A percentile compares a stretch with the other conserved stretches of the same genome.
These are phyloP conservation scores for Malurus elegans DNA, from an alignment of 2,113 vertebrate genomes.

Conservation along the genomic window DNA sequence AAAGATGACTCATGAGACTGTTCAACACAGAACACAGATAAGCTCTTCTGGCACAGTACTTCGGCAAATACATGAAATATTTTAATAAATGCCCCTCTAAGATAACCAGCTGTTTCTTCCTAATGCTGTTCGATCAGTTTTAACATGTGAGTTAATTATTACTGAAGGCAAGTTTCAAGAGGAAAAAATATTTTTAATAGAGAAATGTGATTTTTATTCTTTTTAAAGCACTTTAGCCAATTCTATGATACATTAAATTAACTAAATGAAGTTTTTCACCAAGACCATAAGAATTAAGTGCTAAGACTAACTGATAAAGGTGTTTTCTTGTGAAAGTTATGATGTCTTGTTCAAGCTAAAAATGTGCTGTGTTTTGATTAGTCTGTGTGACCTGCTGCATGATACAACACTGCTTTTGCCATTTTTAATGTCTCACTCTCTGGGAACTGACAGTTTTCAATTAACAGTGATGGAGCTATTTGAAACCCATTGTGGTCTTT, in stretches of 20 bases:
- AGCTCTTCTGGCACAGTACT: not conserved
- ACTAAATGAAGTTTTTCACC: not conserved
- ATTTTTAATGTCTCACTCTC: not conserved
- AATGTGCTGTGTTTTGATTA: not conserved
- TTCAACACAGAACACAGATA: not conserved
- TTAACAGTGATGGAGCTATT: not conserved
- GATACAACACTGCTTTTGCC: not conserved
- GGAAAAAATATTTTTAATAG: not conserved
- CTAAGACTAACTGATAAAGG: not conserved
- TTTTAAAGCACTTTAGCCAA: not conserved
- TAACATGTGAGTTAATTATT: not conserved
- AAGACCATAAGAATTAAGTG: not conserved
- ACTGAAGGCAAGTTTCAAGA: not conserved
- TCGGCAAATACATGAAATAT: not conserved
- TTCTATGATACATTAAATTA: not conserved
- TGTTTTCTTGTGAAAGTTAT: not conserved
- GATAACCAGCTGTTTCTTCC: not conserved
- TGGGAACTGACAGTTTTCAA: not conserved
- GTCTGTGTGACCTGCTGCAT: not conserved
- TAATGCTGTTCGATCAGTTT: not conserved
- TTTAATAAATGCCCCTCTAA: not conserved
- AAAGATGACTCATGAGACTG: constrained; percentile 46
- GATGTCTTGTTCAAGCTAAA: not conserved
- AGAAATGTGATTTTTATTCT: not conserved
- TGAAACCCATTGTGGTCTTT: not conserved